A percentile compares a stretch with the other conserved stretches of the same genome.
Evolutionary conservation across 2,113 vertebrate genomes (phyloP).

Genomic region (Myrmecophaga tridactyla): DNA sequence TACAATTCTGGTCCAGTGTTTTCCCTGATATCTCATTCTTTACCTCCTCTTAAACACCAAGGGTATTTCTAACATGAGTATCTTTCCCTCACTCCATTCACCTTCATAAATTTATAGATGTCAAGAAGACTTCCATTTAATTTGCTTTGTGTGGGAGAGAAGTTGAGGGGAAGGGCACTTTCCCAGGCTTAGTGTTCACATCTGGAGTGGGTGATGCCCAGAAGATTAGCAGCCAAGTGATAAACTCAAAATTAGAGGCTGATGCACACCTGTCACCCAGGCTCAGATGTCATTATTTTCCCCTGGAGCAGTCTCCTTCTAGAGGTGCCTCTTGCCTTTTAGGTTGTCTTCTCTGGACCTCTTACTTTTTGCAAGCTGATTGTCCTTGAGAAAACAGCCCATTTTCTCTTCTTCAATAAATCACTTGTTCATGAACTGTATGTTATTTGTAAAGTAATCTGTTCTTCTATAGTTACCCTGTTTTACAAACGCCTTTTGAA

Average conservation of each 20-base stretch:
- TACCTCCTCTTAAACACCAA: slow-evolving; percentile 28
- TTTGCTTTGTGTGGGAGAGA: background rate
- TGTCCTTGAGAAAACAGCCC: background rate
- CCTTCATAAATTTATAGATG: slow-evolving; percentile 45
- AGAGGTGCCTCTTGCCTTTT: background rate
- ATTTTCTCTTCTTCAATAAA: background rate
- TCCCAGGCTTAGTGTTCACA: background rate
- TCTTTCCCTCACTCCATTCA: background rate
- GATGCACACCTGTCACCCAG: background rate
- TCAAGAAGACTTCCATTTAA: slow-evolving; percentile 2
- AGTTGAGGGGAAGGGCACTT: background rate
- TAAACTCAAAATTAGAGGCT: background rate
- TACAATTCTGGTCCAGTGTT: background rate
- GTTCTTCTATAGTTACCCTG: rapidly evolving
- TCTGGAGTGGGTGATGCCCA: background rate
- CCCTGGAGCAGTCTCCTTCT: slow-evolving; percentile 30
- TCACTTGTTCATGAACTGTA: rapidly evolving
- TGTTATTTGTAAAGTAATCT: background rate
- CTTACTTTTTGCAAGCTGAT: background rate
- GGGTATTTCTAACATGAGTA: slow-evolving; percentile 9
- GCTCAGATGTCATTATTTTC: background rate
- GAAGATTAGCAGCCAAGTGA: background rate
- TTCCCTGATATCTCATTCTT: background rate
- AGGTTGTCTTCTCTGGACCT: background rate
- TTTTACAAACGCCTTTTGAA: background rate